Evolutionary conservation across 1,140 invertebrate genomes (phyloP), one percentile per base, ranked within the genome.

Genomic region (Aradophagus sp.): DNA sequence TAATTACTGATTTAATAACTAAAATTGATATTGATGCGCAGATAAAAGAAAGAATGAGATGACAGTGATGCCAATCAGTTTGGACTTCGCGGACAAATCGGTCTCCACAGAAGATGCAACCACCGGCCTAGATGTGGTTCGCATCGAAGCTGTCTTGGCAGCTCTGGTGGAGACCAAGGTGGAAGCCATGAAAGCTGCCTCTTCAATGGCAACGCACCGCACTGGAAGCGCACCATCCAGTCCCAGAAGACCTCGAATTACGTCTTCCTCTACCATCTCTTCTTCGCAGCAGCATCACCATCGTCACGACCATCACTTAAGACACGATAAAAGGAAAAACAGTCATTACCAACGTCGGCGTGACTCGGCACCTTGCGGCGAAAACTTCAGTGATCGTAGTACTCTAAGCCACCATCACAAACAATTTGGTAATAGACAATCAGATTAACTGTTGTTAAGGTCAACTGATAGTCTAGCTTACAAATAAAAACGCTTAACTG

Each of bases 151-250:
- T 17, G 87, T 90, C 31, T 80, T 91, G 50, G 87, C 89, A 13
- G 89, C 89, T 48, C 79, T 91, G 35, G 88, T 91, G 65, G 89
- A 91, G 74, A 89, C 87, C 44, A 91, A 91, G 80, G 89, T 86
- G 31, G 80, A 84, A 41, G 79, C 83, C 16, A 84, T 85, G 67
- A 84, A 82, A 34, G 80, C 81, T 1, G 80, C 81, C 4, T 80
- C 71, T 7, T 58, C 78, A 14, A 73, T 63, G n/a, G 34, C 71
- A 1, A 70, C 67, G 11, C 79, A 72, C 73, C 78, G 78, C 41
- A 71, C 74, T n/a, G 81, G 80, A 12, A 84, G 82, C 50, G 79
- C 79, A 10, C 79, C 83, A 10, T 58, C 77, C 4, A 84, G 80
- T 69, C 82, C 80, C 1, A 72, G 78, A 3, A 77, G 77, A 44